Base-by-base conservation (phyloP, 2,113 vertebrate species). In the Leptobrachium leishanense region DNA sequence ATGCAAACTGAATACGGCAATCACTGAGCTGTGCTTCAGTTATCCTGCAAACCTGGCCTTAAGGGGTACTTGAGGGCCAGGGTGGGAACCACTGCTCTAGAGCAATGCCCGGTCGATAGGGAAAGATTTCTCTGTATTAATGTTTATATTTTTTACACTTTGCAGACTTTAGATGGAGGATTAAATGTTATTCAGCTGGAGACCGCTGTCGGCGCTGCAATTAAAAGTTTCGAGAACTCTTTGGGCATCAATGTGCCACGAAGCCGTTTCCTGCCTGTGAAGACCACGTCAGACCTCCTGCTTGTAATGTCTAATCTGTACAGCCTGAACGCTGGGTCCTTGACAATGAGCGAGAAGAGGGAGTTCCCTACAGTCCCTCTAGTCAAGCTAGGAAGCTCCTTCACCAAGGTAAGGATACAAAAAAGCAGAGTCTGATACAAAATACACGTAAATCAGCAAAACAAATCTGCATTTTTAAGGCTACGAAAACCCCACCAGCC, bases 241-340 rank as follows among this genome's bases (percentile, higher is more conserved):
- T 83, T 99, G 88, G 98, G 98, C 43, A 98, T 99, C 83, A 99
- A 98, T 46, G 98, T 99, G 2, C 98, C 98, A 5, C 95, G 98
- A 13, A 98, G 97, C 87, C 96, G 98, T 84, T 99, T 99, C 89
- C 91, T 99, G 87, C 98, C 98, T 0, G 98, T 99, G 20, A 99
- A 99, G 87, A 99, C 98, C 84, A 97, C 97, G 1, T 99, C 98
- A 0, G 98, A 99, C 89, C 96, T 99, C 77, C 84, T 99, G 82
- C 93, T 99, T 54, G 98, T 98, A 87, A 99, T 99, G 97, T 98
- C 97, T n/a, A 99, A 99, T 87, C 86, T 99, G 84, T 99, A 99
- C 77, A 99, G 97, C 90, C 95, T 99, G 90, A 94, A 97, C 0
- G 98, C 98, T 2, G 98, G 98, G 0, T 98, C 95, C 11, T 83